Evolutionary conservation across 2,888 invertebrate species (phyloP).

Genomic region (Serripes groenlandicus): DNA sequence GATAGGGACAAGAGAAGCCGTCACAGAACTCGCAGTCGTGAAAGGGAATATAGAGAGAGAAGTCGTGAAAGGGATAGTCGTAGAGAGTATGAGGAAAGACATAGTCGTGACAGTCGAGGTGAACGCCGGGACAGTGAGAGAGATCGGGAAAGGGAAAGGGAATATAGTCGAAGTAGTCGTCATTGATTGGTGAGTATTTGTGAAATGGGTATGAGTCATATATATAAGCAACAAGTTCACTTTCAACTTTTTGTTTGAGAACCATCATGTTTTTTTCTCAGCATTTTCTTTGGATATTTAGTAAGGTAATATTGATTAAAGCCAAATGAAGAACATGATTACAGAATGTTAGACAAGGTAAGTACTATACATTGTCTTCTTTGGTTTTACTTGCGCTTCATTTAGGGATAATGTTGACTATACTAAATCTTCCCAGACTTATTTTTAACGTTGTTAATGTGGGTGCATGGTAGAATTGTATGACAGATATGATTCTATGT

Average conservation of each 20-base stretch:
- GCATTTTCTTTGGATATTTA: neutral
- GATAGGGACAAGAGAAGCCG: conserved; percentile 84
- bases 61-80: conserved; percentile 88
- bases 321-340: neutral
- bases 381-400: neutral
- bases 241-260: neutral
- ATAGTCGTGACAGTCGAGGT: conserved; percentile 74
- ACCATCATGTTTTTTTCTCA: too few species aligned
- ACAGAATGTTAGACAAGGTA: neutral
- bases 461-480: too few species aligned
- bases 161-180: conserved; percentile 78
- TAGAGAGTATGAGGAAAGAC: conserved; percentile 82
- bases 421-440: too few species aligned
- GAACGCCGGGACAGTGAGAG: conserved; percentile 82
- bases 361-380: neutral
- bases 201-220: too few species aligned
- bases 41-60: conserved; percentile 88
- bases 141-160: conserved; percentile 84
- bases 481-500: too few species aligned
- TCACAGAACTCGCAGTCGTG: conserved; percentile 86
- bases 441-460: too few species aligned
- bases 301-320: neutral
- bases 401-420: too few species aligned
- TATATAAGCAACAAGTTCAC: too few species aligned
- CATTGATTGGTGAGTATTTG: conserved; percentile 43